A percentile compares a stretch with the other conserved stretches of the same genome.
Evolutionary conservation across 2,888 invertebrate genomes (phyloP).

Genomic region (Epistrophella euchroma): DNA sequence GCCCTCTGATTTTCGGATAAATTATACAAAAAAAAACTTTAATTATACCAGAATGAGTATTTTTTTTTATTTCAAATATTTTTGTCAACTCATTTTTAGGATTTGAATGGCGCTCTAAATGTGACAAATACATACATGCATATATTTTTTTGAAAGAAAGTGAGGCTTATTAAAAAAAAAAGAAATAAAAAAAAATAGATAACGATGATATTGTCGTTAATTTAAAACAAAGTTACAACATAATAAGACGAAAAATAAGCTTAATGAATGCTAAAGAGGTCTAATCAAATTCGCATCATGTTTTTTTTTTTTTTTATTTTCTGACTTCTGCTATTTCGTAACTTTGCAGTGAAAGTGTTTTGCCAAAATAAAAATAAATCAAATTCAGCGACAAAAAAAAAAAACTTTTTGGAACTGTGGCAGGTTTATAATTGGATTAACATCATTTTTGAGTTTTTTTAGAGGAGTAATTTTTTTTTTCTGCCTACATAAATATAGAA

Average conservation of each 20-base stretch:
- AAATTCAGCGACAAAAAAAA: not conserved
- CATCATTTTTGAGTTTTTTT: too few relatives aligned
- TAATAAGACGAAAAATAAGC: slow-evolving; percentile 19
- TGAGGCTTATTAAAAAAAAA: slow-evolving; percentile 54
- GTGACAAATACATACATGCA: not conserved
- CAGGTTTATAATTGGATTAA: slow-evolving; percentile 32
- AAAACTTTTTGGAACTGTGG: slow-evolving; percentile 17
- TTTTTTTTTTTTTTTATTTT: slow-evolving; percentile 35
- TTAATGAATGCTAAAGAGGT: slow-evolving; percentile 58
- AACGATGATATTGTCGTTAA: slow-evolving; percentile 30
- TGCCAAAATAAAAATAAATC: slow-evolving; percentile 38
- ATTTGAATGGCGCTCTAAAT: not conserved
- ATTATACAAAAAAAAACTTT: slow-evolving; percentile 49
- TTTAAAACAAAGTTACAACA: slow-evolving; percentile 32
- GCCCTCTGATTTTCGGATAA: slow-evolving; percentile 63
- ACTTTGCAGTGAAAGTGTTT: slow-evolving; percentile 71
- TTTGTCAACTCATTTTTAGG: slow-evolving; percentile 43
- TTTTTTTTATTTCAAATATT: slow-evolving; percentile 33
- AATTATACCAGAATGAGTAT: slow-evolving; percentile 62
- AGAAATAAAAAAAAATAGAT: slow-evolving; percentile 13
- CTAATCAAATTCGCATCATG: slow-evolving; percentile 74
- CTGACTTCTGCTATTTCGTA: slow-evolving; percentile 59
- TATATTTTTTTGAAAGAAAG: slow-evolving; percentile 57
- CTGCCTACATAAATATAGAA: too few relatives aligned
- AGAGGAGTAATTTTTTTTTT: too few relatives aligned